These are phyloP conservation scores for Dascyllus trimaculatus DNA, from an alignment of 2,113 vertebrate genomes.

Conservation along the genomic window DNA sequence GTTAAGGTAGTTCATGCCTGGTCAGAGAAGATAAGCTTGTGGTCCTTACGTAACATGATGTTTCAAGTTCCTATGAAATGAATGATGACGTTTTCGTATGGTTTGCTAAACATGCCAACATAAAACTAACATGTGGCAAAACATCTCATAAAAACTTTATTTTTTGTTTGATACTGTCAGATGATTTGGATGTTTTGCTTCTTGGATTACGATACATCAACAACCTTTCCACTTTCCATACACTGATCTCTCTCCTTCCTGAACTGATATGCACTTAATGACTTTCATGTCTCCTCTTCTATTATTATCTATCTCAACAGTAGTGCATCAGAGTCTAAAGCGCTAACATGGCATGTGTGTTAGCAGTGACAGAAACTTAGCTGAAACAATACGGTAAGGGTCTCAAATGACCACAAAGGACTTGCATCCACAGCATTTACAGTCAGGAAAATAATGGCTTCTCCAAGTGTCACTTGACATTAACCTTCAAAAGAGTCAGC, in stretches of 20 bases:
- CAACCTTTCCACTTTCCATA: background rate
- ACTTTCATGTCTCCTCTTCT: background rate
- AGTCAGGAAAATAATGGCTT: constrained; percentile 33
- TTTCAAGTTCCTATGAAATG: background rate
- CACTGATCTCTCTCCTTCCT: background rate
- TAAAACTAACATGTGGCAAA: background rate
- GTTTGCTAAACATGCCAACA: background rate
- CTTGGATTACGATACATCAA: constrained; percentile 1
- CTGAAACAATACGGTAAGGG: constrained; percentile 12
- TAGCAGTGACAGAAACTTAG: background rate
- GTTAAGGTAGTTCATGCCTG: constrained; percentile 22
- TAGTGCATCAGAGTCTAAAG: background rate
- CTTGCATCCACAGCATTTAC: constrained; percentile 19
- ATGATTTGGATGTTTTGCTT: background rate
- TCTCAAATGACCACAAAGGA: constrained; percentile 8
- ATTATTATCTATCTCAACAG: background rate
- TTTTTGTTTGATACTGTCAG: background rate
- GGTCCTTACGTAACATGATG: background rate
- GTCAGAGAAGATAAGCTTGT: constrained; percentile 27
- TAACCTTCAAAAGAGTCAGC: constrained; percentile 48
- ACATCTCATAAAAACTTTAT: background rate
- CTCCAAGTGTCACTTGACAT: constrained; percentile 43
- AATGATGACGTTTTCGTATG: background rate
- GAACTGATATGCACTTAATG: background rate
- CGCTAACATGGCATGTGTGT: background rate